Evolutionary conservation across 1,140 invertebrate genomes (phyloP), one percentile per base, ranked within the genome.

Genomic region (Triops longicaudatus): DNA sequence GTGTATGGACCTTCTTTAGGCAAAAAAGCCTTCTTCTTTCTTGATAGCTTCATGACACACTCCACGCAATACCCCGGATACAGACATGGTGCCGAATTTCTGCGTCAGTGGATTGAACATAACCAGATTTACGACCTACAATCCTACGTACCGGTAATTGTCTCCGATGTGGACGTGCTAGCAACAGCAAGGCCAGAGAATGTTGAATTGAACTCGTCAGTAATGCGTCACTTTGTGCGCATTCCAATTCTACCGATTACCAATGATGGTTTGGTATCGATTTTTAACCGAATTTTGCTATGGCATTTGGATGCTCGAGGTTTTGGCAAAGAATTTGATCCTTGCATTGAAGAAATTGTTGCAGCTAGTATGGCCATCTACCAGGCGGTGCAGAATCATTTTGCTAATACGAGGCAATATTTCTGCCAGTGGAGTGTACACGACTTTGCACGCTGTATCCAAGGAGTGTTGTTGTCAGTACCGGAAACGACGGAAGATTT

Each of bases 271-370:
- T 90, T 98, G 87, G 87, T 87, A 0, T 90, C 90, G 7, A 98
- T 98, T 79, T 98, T 97, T 81, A 91, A 91, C 79, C 92, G 90
- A 83, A 97, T 98, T 79, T 89, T 98, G 85, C 85, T 96, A 1
- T 98, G 96, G 96, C 96, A 98, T 88, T 88, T 98, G 76, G 93
- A 95, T 82, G 93, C 92, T 82, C 90, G 94, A 84, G 95, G 95
- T 63, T 98, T 98, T 86, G 92, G 93, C 71, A 96, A 96, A 84
- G 95, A 97, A 78, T 98, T 98, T 84, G 94, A 97, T 87, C 91
- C 93, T 0, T 94, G 92, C 80, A 93, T 97, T 73, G 91, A 95
- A 79, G 91, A 98, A 85, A 88, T 98, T 73, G 94, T 98, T 1
- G 82, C 86, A 27, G 94, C 92, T 0, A 98, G 96, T 5, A 84